Conservation (phyloP, 2,113 vertebrate species). For the Plectropomus leopardus region DNA sequence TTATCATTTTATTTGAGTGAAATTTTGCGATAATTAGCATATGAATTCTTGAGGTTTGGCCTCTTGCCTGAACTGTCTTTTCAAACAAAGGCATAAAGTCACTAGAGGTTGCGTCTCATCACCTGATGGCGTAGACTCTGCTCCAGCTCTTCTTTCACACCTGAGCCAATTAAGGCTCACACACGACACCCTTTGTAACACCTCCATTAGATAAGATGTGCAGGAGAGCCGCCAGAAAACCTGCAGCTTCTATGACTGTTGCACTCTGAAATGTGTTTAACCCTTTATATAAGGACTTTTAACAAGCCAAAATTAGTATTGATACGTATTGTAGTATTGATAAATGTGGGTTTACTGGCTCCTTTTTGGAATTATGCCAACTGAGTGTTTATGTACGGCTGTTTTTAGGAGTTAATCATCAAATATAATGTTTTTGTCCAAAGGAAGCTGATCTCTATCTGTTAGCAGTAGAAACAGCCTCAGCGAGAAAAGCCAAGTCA, state of each 20-base stretch:
- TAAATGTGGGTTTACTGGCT: neutral
- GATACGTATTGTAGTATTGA: no score
- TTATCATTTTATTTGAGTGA: no score
- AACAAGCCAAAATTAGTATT: no score
- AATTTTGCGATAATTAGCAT: no score
- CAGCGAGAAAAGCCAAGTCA: slow-evolving; percentile 6
- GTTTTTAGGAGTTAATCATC: neutral
- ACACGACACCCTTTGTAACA: neutral
- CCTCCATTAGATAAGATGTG: neutral
- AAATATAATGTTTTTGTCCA: neutral
- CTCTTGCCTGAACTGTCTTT: no score
- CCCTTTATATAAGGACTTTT: no score
- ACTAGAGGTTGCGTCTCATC: no score
- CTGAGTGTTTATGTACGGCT: neutral
- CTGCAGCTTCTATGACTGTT: neutral
- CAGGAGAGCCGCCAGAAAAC: neutral
- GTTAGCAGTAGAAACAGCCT: slow-evolving; percentile 2
- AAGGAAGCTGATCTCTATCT: neutral
- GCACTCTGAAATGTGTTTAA: neutral
- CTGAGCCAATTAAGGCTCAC: neutral
- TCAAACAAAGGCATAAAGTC: no score
- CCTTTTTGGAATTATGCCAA: neutral
- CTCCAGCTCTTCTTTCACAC: neutral
- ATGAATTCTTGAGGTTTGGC: no score
- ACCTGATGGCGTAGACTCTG: no score